Conservation (phyloP, 2,797 vertebrate genomes). For the Acipenser ruthenus region DNA sequence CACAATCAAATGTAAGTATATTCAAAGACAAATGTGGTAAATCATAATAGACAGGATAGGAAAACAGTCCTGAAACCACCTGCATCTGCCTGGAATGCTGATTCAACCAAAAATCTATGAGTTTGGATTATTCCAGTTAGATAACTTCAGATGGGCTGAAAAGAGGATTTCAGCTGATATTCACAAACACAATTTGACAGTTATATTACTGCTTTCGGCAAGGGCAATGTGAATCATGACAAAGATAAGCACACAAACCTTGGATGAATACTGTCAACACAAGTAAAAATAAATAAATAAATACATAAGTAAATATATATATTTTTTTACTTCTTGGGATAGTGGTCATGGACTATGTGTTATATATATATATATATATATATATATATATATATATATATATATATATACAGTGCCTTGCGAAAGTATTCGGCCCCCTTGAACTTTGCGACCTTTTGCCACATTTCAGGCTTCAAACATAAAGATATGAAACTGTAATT, state of each 20-base stretch:
- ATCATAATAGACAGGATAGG: constrained; percentile 11
- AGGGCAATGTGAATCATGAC: constrained; percentile 41
- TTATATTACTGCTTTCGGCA: constrained; percentile 42
- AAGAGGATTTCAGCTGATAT: constrained; percentile 37
- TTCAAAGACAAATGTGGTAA: not conserved
- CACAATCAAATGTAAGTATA: not conserved
- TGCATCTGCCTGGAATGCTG: constrained; percentile 34
- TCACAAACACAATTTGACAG: constrained; percentile 43
- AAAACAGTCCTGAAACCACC: constrained; percentile 15
- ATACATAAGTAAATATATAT: not conserved
- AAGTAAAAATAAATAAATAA: constrained; percentile 14
- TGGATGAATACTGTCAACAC: constrained; percentile 26
- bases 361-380: too few species aligned
- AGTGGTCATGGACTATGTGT: too few species aligned
- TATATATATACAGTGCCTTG: too few species aligned
- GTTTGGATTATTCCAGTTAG: constrained; percentile 44
- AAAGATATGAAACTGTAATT: too few species aligned
- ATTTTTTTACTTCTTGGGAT: too few species aligned
- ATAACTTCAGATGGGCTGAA: constrained; percentile 39
- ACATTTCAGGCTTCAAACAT: too few species aligned
- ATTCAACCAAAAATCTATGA: constrained; percentile 40
- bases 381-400: too few species aligned
- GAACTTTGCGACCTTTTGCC: too few species aligned
- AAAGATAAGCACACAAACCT: constrained; percentile 32
- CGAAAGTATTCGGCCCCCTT: too few species aligned